Conservation (phyloP, 2,797 vertebrate species). For the Alosa sapidissima region DNA sequence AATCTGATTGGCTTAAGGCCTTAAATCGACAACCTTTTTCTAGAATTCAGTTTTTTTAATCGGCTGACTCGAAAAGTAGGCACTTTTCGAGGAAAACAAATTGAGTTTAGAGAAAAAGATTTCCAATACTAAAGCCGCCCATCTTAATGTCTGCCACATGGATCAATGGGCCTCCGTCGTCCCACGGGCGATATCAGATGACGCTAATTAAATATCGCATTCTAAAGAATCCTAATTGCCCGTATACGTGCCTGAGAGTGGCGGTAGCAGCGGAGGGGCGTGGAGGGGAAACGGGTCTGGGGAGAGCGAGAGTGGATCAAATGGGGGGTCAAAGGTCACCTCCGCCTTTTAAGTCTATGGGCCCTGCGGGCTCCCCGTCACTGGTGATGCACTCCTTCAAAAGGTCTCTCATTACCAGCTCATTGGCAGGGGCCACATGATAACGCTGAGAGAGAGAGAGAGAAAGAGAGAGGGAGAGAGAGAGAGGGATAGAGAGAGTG, state of each 20-base stretch:
- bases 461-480: slow-evolving; percentile 5
- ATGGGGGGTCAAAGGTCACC: slow-evolving; percentile 50
- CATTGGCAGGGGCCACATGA: slow-evolving; percentile 25
- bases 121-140: not conserved
- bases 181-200: slow-evolving; percentile 45
- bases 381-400: slow-evolving; percentile 31
- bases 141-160: slow-evolving; percentile 27
- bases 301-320: slow-evolving; percentile 54
- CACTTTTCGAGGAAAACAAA: not conserved
- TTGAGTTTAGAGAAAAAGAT: slow-evolving; percentile 15
- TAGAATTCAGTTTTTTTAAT: not conserved
- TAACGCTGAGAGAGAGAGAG: slow-evolving; percentile 21
- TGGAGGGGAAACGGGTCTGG: slow-evolving; percentile 56
- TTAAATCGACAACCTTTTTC: not conserved
- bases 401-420: slow-evolving; percentile 26
- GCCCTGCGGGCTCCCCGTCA: slow-evolving; percentile 26
- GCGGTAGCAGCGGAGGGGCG: slow-evolving; percentile 46
- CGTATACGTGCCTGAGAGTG: slow-evolving; percentile 52
- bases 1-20: not conserved
- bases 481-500: slow-evolving; percentile 19
- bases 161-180: slow-evolving; percentile 35
- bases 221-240: slow-evolving; percentile 73
- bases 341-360: slow-evolving; percentile 24
- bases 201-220: slow-evolving; percentile 77
- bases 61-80: not conserved